Conservation (phyloP, 2,113 vertebrate species). For the Acrocephalus arundinaceus region DNA sequence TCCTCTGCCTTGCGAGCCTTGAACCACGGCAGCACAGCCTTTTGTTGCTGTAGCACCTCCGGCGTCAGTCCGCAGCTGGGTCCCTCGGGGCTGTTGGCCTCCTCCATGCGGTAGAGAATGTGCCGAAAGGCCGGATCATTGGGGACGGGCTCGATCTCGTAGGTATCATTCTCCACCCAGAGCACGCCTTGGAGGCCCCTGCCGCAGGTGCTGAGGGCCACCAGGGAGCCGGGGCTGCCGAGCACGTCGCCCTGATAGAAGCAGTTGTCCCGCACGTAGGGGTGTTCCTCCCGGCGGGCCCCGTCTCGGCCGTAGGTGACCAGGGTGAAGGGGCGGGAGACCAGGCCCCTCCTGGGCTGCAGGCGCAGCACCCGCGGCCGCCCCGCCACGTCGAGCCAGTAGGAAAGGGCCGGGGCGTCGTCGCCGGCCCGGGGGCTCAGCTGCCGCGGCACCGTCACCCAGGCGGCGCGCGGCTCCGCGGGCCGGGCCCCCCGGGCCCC, state of each 20-base stretch:
- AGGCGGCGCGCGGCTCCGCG: background rate
- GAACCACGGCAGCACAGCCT: background rate
- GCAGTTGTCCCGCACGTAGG: slow-evolving; percentile 43
- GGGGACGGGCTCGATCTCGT: slow-evolving; percentile 41
- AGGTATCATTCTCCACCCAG: background rate
- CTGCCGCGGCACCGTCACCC: slow-evolving; percentile 42
- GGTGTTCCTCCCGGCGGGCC: slow-evolving; percentile 1
- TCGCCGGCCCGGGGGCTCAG: background rate
- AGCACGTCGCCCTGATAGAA: slow-evolving; percentile 55
- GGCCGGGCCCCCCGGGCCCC: background rate
- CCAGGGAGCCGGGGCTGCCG: slow-evolving; percentile 16
- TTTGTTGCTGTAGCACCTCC: background rate
- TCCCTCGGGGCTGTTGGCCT: rapidly evolving
- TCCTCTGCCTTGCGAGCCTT: background rate
- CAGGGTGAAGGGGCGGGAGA: slow-evolving; percentile 14
- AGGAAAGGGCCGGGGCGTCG: background rate
- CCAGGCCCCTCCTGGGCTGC: slow-evolving; percentile 6
- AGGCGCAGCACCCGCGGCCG: slow-evolving; percentile 19
- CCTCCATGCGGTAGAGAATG: slow-evolving; percentile 47
- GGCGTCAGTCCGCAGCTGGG: background rate
- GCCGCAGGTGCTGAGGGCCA: slow-evolving; percentile 28
- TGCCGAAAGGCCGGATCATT: slow-evolving; percentile 26
- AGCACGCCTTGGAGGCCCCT: slow-evolving; percentile 24
- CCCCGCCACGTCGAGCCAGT: slow-evolving; percentile 52
- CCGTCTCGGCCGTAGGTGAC: slow-evolving; percentile 48